phyloP scores from a whole-genome alignment of 1,140 invertebrate genomes.

The Diorhabda carinulata region DNA sequence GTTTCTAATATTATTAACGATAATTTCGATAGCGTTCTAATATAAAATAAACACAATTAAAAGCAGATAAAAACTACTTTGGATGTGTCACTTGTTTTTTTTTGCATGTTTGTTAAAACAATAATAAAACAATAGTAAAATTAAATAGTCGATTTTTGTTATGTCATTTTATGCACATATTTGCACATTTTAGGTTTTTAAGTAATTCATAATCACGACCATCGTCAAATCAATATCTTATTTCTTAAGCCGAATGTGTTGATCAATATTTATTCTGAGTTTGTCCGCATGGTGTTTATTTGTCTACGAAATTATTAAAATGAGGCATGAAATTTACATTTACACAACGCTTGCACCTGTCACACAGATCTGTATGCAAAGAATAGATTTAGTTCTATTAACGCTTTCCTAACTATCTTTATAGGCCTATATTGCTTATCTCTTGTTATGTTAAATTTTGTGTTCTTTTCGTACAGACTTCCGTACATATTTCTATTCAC shows the following conservation, averaged over 20 bases:
- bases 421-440: slow-evolving; percentile 3
- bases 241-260: no score
- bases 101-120: no score
- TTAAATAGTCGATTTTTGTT: neutral
- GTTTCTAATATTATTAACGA: no score
- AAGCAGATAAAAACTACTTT: no score
- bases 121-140: neutral
- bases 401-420: slow-evolving; percentile 9
- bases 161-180: neutral
- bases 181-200: slow-evolving; percentile 5
- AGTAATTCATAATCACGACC: slow-evolving; percentile 1
- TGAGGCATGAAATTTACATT: slow-evolving; percentile 40
- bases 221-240: slow-evolving; percentile 1
- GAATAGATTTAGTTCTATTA: slow-evolving; percentile 23
- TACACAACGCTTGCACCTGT: slow-evolving; percentile 33
- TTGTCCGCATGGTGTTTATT: slow-evolving; percentile 29
- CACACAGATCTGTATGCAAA: slow-evolving; percentile 39
- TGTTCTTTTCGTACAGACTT: slow-evolving; percentile 38
- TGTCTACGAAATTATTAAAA: slow-evolving; percentile 33
- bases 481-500: no score
- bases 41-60: no score
- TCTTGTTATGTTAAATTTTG: slow-evolving; percentile 4
- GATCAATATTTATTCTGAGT: neutral
- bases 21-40: no score
- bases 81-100: no score